A percentile compares a stretch with the other conserved stretches of the same genome.
These are phyloP conservation scores for Rousettus madagascariensis DNA, from an alignment of 2,797 vertebrate genomes.

Conservation along the genomic window DNA sequence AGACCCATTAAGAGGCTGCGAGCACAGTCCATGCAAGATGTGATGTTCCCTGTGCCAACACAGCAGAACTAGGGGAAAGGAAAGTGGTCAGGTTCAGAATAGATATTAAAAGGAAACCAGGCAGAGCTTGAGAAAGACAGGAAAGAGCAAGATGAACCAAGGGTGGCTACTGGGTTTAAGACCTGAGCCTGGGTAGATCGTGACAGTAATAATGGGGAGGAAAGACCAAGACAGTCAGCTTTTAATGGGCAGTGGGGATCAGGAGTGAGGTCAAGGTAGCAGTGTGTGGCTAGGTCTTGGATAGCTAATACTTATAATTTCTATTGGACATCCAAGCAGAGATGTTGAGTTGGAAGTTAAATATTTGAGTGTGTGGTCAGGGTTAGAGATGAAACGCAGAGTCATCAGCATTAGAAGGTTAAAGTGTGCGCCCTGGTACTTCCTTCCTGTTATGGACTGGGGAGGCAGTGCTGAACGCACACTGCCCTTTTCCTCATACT, in stretches of 20 bases:
- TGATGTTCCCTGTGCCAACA: background rate
- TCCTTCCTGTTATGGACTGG: background rate
- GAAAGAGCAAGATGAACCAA: background rate
- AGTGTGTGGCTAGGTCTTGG: background rate
- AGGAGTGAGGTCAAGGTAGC: background rate
- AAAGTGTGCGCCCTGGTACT: background rate
- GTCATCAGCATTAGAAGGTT: background rate
- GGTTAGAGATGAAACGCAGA: background rate
- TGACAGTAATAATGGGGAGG: no score
- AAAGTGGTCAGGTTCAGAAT: background rate
- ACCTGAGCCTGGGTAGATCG: background rate
- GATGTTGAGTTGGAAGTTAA: background rate
- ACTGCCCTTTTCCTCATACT: background rate
- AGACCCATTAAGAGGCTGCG: background rate
- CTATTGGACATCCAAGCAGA: background rate
- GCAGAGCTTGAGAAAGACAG: background rate
- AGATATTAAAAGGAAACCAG: background rate
- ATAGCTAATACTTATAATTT: background rate
- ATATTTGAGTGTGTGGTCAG: background rate
- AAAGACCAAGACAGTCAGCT: background rate
- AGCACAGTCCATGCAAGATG: background rate
- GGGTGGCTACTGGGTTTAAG: background rate
- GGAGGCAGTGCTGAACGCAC: accelerated
- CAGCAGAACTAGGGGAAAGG: background rate
- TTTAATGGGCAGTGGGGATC: background rate